Percentiles rank a stretch among this genome's conserved stretches.
phyloP scores from a whole-genome alignment of 2,113 vertebrate genomes.

The Trematocara variabile region DNA sequence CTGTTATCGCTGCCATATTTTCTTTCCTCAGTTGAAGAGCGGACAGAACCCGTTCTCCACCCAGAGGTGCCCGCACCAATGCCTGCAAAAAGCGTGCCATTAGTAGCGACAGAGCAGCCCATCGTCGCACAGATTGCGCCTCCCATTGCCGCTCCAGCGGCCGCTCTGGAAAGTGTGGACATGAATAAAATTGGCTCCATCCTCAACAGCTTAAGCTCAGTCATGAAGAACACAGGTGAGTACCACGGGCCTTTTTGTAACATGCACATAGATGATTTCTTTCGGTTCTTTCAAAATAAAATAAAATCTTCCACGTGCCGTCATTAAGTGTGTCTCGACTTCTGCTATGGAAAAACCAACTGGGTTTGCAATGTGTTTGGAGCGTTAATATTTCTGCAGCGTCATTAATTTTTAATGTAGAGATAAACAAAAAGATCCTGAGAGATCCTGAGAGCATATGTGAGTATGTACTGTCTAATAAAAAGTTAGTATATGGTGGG shows the following conservation, averaged over 20 bases:
- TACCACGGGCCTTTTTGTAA: background rate
- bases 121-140: background rate
- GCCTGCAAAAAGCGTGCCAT: background rate
- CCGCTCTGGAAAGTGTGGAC: constrained; percentile 82
- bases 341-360: background rate
- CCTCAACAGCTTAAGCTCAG: constrained; percentile 87
- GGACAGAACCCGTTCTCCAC: constrained; percentile 59
- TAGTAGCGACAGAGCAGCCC: background rate
- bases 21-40: constrained; percentile 79
- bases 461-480: background rate
- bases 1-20: background rate
- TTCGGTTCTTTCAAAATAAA: background rate
- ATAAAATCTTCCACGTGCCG: background rate
- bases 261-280: background rate
- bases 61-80: constrained; percentile 36
- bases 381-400: background rate
- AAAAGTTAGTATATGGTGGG: background rate
- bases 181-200: constrained; percentile 94
- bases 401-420: background rate
- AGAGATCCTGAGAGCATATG: background rate
- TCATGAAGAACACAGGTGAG: constrained; percentile 92
- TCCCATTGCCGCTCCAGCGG: background rate
- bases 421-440: background rate
- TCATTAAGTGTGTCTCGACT: background rate
- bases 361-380: background rate